phyloP scores from a whole-genome alignment of 2,888 invertebrate genomes.

The Drosophila nigricruria region DNA sequence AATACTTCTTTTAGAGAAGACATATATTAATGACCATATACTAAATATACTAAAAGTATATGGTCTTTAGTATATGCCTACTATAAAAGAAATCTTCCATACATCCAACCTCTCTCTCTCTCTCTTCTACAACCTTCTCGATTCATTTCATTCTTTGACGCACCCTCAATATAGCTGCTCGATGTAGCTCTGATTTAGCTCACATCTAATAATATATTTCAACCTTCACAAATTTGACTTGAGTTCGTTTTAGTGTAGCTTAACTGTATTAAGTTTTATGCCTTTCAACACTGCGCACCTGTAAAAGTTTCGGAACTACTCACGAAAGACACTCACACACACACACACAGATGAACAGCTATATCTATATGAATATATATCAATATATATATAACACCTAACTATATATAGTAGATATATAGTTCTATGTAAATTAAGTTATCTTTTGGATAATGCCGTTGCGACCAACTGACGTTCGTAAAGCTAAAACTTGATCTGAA shows the following conservation, averaged over 20 bases:
- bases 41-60: too few relatives aligned
- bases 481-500: slow-evolving; percentile 75
- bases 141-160: too few relatives aligned
- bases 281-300: slow-evolving; percentile 45
- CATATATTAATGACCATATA: neutral
- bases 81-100: neutral
- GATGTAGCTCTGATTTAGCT: neutral
- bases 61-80: neutral
- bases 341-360: slow-evolving; percentile 24
- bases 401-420: slow-evolving; percentile 1
- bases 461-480: slow-evolving; percentile 62
- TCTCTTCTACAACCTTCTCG: too few relatives aligned
- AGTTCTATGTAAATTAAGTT: slow-evolving; percentile 5
- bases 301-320: slow-evolving; percentile 20
- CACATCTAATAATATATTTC: neutral
- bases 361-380: neutral
- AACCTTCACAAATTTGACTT: neutral
- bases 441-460: slow-evolving; percentile 64
- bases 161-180: neutral
- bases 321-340: slow-evolving; percentile 2
- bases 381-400: neutral
- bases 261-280: slow-evolving; percentile 26
- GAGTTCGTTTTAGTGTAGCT: slow-evolving; percentile 3
- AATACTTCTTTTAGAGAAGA: neutral
- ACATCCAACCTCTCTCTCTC: neutral